phyloP scores from a whole-genome alignment of 2,888 invertebrate species.

The Drosophila nr. perissopoda region DNA sequence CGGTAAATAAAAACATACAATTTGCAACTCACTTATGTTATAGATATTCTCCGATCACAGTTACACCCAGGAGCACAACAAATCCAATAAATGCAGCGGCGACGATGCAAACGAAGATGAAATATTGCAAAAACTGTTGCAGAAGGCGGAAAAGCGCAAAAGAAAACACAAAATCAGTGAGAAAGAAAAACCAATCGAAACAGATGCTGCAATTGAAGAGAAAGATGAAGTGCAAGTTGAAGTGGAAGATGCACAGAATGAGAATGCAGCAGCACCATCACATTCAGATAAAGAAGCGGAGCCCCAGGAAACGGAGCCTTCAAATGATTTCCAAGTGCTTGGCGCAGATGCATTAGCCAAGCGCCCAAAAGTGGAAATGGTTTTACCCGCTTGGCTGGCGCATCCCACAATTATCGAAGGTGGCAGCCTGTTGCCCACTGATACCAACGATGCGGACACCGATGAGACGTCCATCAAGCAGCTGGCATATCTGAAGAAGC shows the following conservation, averaged over 20 bases:
- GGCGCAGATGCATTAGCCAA: slow-evolving; percentile 88
- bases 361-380: slow-evolving; percentile 88
- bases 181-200: background rate
- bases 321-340: slow-evolving; percentile 86
- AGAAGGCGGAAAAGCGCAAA: slow-evolving; percentile 87
- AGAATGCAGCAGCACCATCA: slow-evolving; percentile 17
- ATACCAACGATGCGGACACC: slow-evolving; percentile 86
- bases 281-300: background rate
- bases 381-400: slow-evolving; percentile 94
- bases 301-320: slow-evolving; percentile 16
- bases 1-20: slow-evolving; percentile 85
- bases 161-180: slow-evolving; percentile 76
- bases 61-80: slow-evolving; percentile 53
- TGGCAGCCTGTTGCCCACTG: slow-evolving; percentile 83
- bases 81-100: slow-evolving; percentile 10
- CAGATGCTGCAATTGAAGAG: background rate
- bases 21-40: background rate
- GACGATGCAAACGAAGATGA: slow-evolving; percentile 85
- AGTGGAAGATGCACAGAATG: slow-evolving; percentile 19
- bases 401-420: slow-evolving; percentile 92
- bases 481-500: slow-evolving; percentile 87
- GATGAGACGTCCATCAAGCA: slow-evolving; percentile 81
- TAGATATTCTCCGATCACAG: slow-evolving; percentile 10
- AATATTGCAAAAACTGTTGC: slow-evolving; percentile 87
- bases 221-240: slow-evolving; percentile 17